Evolutionary conservation across 2,113 vertebrate species (phyloP), one percentile per base, ranked within the genome.

Genomic region (Zapus hudsonius): DNA sequence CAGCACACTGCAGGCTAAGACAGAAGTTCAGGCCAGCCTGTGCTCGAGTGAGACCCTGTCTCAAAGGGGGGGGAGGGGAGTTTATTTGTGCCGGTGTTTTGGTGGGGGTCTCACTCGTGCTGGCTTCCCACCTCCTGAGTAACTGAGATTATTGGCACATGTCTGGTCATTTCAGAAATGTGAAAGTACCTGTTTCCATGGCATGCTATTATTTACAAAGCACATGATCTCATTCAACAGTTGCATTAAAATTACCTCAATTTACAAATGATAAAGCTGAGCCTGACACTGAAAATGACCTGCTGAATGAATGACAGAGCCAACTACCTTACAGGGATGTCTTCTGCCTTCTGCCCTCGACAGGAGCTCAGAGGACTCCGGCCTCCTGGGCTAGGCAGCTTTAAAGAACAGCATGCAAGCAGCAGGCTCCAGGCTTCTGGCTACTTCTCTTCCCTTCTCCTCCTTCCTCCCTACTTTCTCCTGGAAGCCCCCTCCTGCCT

Each of bases 191-290:
- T 87, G 69, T 76, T 70, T 92, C 17, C 27, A 69, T 76, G 81
- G 69, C n/a, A 64, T 55, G 90, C 78, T 64, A 57, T 38, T 90
- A 22, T 61, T 93, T 74, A 29, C 33, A 67, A 47, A 88, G 70
- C 17, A 31, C 75, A 44, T 29, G 40, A 27, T 55, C n/a, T 64
- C 59, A 23, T 66, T 57, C 61, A 95, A 75, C 11, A 22, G 78
- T 69, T 84, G 13, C 2, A 0, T 82, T n/a, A 36, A 40, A 93
- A 63, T 44, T 40, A 59, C 72, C 13, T 69, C 63, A 73, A 69
- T 94, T 94, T 94, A 79, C 36, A 87, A 76, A 33, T 47, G n/a
- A 19, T 84, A 29, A 76, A 52, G 44, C 16, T 15, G 33, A 82
- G 31, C 44, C 4, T 74, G 67, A 69, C 23, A 38, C 40, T 44